Percentiles rank a stretch among this genome's conserved stretches.
phyloP scores from a whole-genome alignment of 2,113 vertebrate species.

The Meriones unguiculatus region DNA sequence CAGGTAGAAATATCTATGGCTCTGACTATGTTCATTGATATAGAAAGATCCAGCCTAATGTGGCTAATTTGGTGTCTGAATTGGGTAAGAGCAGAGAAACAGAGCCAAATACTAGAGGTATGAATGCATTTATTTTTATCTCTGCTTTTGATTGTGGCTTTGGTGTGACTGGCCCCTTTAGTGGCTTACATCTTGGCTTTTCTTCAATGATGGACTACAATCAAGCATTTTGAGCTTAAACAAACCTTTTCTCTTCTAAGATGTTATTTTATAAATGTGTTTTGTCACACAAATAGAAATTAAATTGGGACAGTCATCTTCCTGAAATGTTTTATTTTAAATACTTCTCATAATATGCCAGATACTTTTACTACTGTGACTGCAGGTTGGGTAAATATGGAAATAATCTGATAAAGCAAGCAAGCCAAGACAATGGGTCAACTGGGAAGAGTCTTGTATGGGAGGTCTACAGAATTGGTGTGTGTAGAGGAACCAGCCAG shows the following conservation, averaged over 20 bases:
- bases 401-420: background rate
- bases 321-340: constrained; percentile 3
- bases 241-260: background rate
- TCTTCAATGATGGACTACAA: background rate
- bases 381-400: background rate
- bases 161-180: background rate
- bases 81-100: background rate
- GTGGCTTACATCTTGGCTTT: background rate
- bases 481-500: background rate
- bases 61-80: background rate
- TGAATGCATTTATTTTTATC: background rate
- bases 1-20: background rate
- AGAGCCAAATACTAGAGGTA: background rate
- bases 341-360: background rate
- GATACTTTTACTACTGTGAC: background rate
- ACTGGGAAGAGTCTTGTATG: background rate
- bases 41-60: background rate
- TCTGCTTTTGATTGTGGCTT: background rate
- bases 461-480: background rate
- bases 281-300: background rate
- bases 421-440: no score
- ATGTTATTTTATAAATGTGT: background rate
- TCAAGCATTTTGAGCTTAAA: background rate
- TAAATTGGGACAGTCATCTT: background rate
- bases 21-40: no score